These are phyloP conservation scores for Apoda limacodes DNA, from an alignment of 2,888 invertebrate genomes.

Conservation along the genomic window DNA sequence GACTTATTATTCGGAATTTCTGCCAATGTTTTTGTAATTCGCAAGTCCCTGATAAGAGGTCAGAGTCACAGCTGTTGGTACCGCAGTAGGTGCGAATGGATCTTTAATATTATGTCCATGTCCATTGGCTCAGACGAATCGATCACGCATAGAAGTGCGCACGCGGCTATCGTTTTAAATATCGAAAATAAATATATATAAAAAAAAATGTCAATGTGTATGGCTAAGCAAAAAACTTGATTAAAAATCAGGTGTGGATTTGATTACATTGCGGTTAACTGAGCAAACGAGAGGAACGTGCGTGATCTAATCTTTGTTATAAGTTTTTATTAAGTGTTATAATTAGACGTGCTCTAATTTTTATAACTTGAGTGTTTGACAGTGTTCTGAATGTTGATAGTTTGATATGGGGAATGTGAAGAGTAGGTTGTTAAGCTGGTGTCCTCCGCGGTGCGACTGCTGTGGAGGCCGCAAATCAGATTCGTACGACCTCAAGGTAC, in stretches of 20 bases:
- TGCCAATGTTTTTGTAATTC: too few relatives aligned
- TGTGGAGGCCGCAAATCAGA: slow-evolving; percentile 31
- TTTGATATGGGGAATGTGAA: slow-evolving; percentile 48
- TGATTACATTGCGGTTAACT: slow-evolving; percentile 43
- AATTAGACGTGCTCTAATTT: too few relatives aligned
- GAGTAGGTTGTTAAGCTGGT: slow-evolving; percentile 38
- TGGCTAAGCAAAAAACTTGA: slow-evolving; percentile 18
- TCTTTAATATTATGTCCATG: slow-evolving; percentile 16
- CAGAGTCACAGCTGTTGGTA: slow-evolving; percentile 20
- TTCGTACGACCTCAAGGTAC: slow-evolving; percentile 47
- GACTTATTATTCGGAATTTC: too few relatives aligned
- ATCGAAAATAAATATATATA: slow-evolving; percentile 20
- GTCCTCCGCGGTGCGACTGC: slow-evolving; percentile 33
- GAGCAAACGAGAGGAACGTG: slow-evolving; percentile 28
- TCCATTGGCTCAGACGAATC: slow-evolving; percentile 32
- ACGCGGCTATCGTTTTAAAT: slow-evolving; percentile 29
- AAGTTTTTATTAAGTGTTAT: slow-evolving; percentile 27
- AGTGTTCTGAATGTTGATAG: too few relatives aligned
- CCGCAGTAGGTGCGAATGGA: slow-evolving; percentile 24
- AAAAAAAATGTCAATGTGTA: slow-evolving; percentile 19
- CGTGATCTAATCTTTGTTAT: too few relatives aligned
- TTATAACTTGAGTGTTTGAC: too few relatives aligned
- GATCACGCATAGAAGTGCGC: slow-evolving; percentile 31
- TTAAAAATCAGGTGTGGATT: slow-evolving; percentile 28
- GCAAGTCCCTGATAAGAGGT: slow-evolving; percentile 46